Base-by-base conservation (phyloP, 2,113 vertebrate species). In the Tylochromis polylepis region DNA sequence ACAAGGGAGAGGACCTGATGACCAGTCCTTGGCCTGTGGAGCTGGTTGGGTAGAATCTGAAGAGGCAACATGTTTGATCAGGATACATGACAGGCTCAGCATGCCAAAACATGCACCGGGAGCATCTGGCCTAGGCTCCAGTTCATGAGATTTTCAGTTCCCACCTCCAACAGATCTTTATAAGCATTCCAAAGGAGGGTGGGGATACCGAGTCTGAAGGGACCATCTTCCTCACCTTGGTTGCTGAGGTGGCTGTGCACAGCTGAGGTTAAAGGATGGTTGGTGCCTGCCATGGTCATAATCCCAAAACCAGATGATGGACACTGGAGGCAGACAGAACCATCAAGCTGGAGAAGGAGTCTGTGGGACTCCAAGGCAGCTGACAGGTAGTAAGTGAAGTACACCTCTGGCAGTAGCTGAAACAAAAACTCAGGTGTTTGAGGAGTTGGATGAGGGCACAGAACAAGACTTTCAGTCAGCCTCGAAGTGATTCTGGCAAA, bases 281-380 rank as follows among this genome's bases (percentile, higher is more conserved):
- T 38, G 34, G 20, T 65, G 60, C 0, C 60, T 14, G 60, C 34
- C 60, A 0, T 38, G 65, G 22, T 70, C 24, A 38, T 43, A 70
- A 70, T 70, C 65, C 65, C 65, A 3, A 70, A 70, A 70, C 65
- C 65, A 70, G n/a, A 70, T 70, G 0, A 0, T 70, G 65, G 3
- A 27, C 24, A 70, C 62, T 70, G 62, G n/a, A 43, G n/a, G 36
- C 5, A 36, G 7, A 70, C 1, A 0, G 62, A 67, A 15, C 36
- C n/a, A 24, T 70, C 36, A 70, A 70, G 36, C 62, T 38, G 31
- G n/a, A 5, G 60, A 12, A 43, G 41, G 36, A n/a, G 34, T 12
- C 60, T 38, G 6, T 38, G 34, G 34, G 34, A 38, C 60, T 65
- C 34, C 60, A 22, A 65, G 34, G 60, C 60, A 65, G 34, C 60